Evolutionary conservation across 1,140 invertebrate species (phyloP).

Genomic region (Magallana gigas): DNA sequence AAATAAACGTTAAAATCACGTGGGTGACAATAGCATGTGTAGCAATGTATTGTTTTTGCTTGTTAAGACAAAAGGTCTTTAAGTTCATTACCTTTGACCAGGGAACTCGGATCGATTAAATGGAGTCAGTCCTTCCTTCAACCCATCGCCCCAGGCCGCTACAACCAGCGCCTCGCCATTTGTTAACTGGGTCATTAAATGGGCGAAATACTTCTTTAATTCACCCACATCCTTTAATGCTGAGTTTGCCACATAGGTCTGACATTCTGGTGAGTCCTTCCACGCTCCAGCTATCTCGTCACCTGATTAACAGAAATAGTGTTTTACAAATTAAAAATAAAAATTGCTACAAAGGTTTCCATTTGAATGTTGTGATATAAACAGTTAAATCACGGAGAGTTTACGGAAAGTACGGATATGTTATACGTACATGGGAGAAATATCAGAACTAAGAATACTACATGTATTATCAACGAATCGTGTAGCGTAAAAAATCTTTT

Average conservation of each 20-base stretch:
- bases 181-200: constrained; percentile 59
- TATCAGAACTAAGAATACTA: no score
- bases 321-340: no score
- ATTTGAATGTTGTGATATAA: no score
- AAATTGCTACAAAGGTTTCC: no score
- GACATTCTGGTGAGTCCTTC: constrained; percentile 68
- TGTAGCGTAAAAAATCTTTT: no score
- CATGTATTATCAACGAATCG: no score
- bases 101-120: constrained; percentile 42
- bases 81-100: not conserved
- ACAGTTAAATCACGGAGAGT: no score
- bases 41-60: no score
- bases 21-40: no score
- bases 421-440: no score
- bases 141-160: constrained; percentile 71
- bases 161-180: constrained; percentile 59
- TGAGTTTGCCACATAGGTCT: constrained; percentile 41
- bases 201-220: constrained; percentile 66
- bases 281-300: constrained; percentile 73
- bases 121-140: constrained; percentile 43
- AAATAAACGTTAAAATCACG: no score
- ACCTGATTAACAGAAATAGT: constrained; percentile 43
- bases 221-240: constrained; percentile 15
- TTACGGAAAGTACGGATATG: no score
- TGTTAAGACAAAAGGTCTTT: not conserved